A percentile compares a stretch with the other conserved stretches of the same genome.
Conservation (phyloP, 2,888 invertebrate genomes). For the Dolichopus griseipennis region DNA sequence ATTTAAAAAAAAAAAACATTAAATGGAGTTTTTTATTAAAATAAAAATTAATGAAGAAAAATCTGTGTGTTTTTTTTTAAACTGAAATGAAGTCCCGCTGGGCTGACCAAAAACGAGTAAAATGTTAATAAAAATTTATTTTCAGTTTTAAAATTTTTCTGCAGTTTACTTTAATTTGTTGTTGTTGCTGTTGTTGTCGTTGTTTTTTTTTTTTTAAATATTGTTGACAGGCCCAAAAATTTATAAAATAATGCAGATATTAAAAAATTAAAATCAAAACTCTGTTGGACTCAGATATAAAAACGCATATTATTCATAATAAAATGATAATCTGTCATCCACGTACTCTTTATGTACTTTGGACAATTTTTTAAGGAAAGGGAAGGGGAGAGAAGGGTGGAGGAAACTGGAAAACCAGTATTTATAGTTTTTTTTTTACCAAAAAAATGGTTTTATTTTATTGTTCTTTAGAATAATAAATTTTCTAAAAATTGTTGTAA, state of each 20-base stretch:
- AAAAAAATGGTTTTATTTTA: too few relatives aligned
- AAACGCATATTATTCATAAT: too few relatives aligned
- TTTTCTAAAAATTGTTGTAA: background rate
- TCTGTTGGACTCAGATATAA: background rate
- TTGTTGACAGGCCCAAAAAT: background rate
- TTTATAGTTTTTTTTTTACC: too few relatives aligned
- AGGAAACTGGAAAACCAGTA: too few relatives aligned
- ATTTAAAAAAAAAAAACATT: too few relatives aligned
- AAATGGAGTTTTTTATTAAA: too few relatives aligned
- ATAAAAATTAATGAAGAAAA: background rate
- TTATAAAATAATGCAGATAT: background rate
- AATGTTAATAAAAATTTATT: background rate
- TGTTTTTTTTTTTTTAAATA: background rate
- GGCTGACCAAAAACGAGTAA: background rate
- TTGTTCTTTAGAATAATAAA: too few relatives aligned
- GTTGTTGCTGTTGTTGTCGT: background rate
- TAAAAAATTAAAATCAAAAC: conserved; percentile 6
- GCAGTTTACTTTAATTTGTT: too few relatives aligned
- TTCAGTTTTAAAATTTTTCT: background rate
- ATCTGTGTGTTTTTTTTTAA: background rate
- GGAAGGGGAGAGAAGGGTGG: too few relatives aligned
- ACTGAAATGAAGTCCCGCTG: background rate
- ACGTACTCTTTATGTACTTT: too few relatives aligned
- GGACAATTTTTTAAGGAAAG: too few relatives aligned
- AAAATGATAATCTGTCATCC: too few relatives aligned